These are phyloP conservation scores for Lucinisca nassula DNA, from an alignment of 2,888 invertebrate species.

Conservation along the genomic window DNA sequence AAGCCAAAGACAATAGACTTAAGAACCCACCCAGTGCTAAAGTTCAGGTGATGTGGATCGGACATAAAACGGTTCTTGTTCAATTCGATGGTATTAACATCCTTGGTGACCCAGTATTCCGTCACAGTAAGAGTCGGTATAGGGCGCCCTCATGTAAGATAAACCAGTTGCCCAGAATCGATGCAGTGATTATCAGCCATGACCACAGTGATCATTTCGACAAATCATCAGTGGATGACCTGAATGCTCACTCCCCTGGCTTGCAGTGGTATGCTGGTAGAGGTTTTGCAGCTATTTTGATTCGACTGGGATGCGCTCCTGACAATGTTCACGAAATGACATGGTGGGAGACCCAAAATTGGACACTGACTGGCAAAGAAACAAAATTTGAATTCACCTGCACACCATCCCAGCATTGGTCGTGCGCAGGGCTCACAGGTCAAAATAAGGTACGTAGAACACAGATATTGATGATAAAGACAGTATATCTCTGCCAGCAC, in stretches of 20 bases:
- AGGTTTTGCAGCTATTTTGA: constrained; percentile 86
- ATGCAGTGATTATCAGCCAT: constrained; percentile 89
- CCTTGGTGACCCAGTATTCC: constrained; percentile 89
- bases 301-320: constrained; percentile 76
- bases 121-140: constrained; percentile 87
- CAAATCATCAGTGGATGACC: constrained; percentile 75
- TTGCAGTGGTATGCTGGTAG: constrained; percentile 75
- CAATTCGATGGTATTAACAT: constrained; percentile 88
- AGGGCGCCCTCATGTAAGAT: constrained; percentile 82
- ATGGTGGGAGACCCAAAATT: constrained; percentile 53
- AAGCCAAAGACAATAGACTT: constrained; percentile 50
- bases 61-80: constrained; percentile 88
- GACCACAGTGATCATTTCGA: constrained; percentile 89
- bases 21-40: constrained; percentile 69
- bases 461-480: too few species aligned
- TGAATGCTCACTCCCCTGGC: constrained; percentile 70
- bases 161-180: constrained; percentile 87
- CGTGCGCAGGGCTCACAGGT: constrained; percentile 87
- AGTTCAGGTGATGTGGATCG: constrained; percentile 88
- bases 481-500: too few species aligned
- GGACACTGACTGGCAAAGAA: not conserved
- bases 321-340: constrained; percentile 58
- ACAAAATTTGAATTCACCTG: constrained; percentile 84
- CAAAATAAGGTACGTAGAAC: constrained; percentile 87
- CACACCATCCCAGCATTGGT: constrained; percentile 89